phyloP scores from a whole-genome alignment of 1,140 invertebrate species.

The Drosophila subpulchrella region DNA sequence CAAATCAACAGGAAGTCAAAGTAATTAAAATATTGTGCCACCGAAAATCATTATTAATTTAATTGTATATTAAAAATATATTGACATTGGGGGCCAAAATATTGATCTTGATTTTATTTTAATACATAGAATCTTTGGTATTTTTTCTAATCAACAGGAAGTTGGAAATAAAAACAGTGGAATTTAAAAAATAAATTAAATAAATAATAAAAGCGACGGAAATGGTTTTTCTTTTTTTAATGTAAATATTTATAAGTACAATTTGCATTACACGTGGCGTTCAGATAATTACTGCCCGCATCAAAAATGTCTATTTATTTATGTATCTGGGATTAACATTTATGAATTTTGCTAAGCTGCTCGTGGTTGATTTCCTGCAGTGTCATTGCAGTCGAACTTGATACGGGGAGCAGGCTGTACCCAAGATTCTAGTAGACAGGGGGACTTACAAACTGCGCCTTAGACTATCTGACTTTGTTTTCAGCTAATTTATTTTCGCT shows the following conservation, averaged over 20 bases:
- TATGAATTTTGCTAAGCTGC: conserved; percentile 9
- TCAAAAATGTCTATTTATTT: conserved; percentile 14
- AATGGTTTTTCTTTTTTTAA: neutral
- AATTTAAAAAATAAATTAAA: neutral
- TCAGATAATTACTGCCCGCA: conserved; percentile 14
- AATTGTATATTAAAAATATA: too few species aligned
- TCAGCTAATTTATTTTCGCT: conserved; percentile 55
- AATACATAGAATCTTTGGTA: too few species aligned
- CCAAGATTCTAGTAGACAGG: conserved; percentile 3
- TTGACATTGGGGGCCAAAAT: too few species aligned
- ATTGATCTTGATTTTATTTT: too few species aligned
- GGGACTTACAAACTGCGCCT: conserved; percentile 56
- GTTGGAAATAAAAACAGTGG: too few species aligned
- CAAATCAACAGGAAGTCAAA: neutral
- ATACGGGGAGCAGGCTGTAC: conserved; percentile 25
- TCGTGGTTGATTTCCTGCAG: conserved; percentile 38
- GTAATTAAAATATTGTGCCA: too few species aligned
- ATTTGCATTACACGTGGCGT: conserved; percentile 35
- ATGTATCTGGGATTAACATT: conserved; percentile 37
- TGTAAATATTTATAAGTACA: conserved; percentile 22
- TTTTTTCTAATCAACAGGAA: too few species aligned
- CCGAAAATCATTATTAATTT: too few species aligned
- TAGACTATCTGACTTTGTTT: conserved; percentile 37
- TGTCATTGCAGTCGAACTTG: conserved; percentile 43
- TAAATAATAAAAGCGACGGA: too few species aligned